Evolutionary conservation across 1,140 invertebrate species (phyloP).

Genomic region (Calycopis cecrops): DNA sequence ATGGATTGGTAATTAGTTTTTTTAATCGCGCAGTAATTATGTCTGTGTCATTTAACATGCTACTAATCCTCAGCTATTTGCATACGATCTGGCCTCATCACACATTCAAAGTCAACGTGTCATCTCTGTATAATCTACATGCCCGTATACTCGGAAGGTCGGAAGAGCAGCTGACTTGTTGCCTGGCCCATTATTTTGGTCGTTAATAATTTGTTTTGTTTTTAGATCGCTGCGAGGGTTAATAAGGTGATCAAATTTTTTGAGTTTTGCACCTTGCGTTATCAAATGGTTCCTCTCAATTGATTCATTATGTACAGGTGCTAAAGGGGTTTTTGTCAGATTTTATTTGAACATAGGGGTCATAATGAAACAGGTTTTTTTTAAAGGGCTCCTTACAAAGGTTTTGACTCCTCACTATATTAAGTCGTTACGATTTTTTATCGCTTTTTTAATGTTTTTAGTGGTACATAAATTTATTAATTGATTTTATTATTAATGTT

Average conservation of each 20-base stretch:
- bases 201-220: conserved; percentile 65
- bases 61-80: no score
- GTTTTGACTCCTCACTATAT: neutral
- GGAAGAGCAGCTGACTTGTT: conserved; percentile 57
- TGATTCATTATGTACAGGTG: conserved; percentile 43
- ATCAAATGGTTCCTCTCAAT: conserved; percentile 42
- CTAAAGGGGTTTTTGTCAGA: conserved; percentile 30
- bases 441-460: no score
- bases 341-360: conserved; percentile 13
- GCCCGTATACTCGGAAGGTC: conserved; percentile 54
- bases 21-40: no score
- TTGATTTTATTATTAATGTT: no score
- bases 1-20: no score
- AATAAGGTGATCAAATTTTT: conserved; percentile 52
- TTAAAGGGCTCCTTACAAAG: neutral
- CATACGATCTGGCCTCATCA: no score
- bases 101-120: no score
- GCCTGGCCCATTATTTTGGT: conserved; percentile 53
- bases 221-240: conserved; percentile 39
- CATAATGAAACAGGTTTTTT: no score
- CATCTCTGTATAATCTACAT: no score
- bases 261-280: conserved; percentile 60
- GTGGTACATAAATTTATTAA: no score
- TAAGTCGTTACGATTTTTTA: neutral
- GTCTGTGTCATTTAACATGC: no score